These are phyloP conservation scores for Zaprionus obscuricornis DNA, from an alignment of 2,888 invertebrate species.

Conservation along the genomic window DNA sequence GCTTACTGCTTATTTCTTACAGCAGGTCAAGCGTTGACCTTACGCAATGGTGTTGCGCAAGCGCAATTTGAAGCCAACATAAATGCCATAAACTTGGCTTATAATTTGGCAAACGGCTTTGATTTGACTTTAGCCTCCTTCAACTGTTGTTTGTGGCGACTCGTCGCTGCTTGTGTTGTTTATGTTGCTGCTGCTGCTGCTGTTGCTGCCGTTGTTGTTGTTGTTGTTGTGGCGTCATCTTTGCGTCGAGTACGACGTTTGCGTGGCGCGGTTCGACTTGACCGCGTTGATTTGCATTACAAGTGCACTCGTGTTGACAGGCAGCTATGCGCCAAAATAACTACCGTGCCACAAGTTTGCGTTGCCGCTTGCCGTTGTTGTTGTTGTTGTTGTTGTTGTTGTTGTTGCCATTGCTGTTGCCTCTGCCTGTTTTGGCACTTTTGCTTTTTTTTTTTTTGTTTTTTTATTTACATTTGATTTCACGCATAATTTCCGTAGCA, in stretches of 20 bases:
- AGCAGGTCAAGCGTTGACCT: constrained; percentile 69
- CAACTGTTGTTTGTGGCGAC: constrained; percentile 28
- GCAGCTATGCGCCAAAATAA: constrained; percentile 79
- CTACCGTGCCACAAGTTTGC: constrained; percentile 76
- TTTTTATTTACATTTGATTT: constrained; percentile 78
- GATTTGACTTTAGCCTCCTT: constrained; percentile 35
- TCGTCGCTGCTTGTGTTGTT: too few relatives aligned
- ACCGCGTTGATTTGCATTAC: constrained; percentile 80
- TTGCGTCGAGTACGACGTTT: constrained; percentile 36
- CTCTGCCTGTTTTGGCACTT: constrained; percentile 69
- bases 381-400: too few relatives aligned
- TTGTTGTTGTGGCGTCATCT: constrained; percentile 55
- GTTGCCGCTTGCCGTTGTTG: too few relatives aligned
- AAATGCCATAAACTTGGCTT: constrained; percentile 69
- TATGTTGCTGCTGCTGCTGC: constrained; percentile 23
- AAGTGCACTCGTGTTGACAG: constrained; percentile 81
- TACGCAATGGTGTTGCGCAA: constrained; percentile 59
- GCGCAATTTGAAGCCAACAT: constrained; percentile 45
- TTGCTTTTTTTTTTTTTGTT: constrained; percentile 66
- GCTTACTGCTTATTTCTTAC: background rate
- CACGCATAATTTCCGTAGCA: constrained; percentile 76
- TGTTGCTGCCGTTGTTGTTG: constrained; percentile 40
- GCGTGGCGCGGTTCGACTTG: constrained; percentile 57
- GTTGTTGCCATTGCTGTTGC: constrained; percentile 13
- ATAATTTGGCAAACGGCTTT: constrained; percentile 59